Evolutionary conservation across 2,888 invertebrate species (phyloP).

Genomic region (Patella caerulea): DNA sequence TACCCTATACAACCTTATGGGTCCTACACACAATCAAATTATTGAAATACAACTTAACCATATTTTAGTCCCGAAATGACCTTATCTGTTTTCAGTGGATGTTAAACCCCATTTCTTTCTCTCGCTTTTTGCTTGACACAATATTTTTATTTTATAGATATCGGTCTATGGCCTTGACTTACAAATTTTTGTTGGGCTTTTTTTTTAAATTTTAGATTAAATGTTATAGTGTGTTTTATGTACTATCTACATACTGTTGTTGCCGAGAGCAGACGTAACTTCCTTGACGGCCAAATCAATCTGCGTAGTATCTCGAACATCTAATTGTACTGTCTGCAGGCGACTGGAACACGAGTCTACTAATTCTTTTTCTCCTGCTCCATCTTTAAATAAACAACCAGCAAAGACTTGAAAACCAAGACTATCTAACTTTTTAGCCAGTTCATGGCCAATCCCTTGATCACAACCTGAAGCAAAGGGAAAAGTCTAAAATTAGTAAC

Average conservation of each 20-base stretch:
- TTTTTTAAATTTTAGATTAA: not conserved
- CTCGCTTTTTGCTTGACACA: too few species aligned
- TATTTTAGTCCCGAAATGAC: too few species aligned
- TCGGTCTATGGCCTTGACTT: too few species aligned
- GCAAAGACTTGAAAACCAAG: slow-evolving; percentile 62
- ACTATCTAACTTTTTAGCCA: slow-evolving; percentile 53
- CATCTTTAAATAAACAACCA: slow-evolving; percentile 52
- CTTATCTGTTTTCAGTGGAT: too few species aligned
- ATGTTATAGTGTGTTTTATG: not conserved
- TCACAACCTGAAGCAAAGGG: slow-evolving; percentile 58
- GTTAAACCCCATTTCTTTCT: too few species aligned
- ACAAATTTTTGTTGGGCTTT: too few species aligned
- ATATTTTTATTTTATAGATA: too few species aligned
- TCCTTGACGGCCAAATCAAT: slow-evolving; percentile 42
- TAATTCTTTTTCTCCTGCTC: slow-evolving; percentile 46
- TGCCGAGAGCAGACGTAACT: slow-evolving; percentile 42
- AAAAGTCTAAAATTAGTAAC: not conserved
- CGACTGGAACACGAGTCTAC: slow-evolving; percentile 43
- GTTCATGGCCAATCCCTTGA: slow-evolving; percentile 57
- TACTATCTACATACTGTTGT: slow-evolving; percentile 40
- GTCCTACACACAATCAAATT: too few species aligned
- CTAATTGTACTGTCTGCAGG: slow-evolving; percentile 54
- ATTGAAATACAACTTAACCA: too few species aligned
- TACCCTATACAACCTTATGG: too few species aligned
- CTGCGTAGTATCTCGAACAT: slow-evolving; percentile 51